Percentiles rank a stretch among this genome's conserved stretches.
phyloP scores from a whole-genome alignment of 2,888 invertebrate species.

The Anoncus sp. region DNA sequence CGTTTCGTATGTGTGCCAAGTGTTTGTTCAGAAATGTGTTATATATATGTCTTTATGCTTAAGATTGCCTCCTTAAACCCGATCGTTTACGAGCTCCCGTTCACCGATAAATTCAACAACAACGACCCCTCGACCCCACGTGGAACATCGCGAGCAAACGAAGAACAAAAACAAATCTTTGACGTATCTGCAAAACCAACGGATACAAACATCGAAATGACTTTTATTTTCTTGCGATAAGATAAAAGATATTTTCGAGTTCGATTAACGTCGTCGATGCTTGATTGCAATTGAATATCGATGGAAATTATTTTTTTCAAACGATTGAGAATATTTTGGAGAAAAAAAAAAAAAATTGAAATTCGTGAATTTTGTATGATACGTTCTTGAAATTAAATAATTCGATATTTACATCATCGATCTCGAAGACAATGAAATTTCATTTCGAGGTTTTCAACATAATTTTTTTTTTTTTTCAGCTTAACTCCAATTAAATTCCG shows the following conservation, averaged over 20 bases:
- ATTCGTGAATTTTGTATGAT: too few species aligned
- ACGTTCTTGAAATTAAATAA: too few species aligned
- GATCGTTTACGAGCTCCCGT: conserved; percentile 54
- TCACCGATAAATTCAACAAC: conserved; percentile 59
- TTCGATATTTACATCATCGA: too few species aligned
- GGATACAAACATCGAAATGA: conserved; percentile 25
- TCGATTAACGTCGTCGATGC: conserved; percentile 27
- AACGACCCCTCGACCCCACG: conserved; percentile 11
- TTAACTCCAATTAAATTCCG: too few species aligned
- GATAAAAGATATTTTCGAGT: conserved; percentile 32
- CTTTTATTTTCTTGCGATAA: conserved; percentile 33
- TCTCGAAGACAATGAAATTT: too few species aligned
- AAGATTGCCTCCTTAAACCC: conserved; percentile 14
- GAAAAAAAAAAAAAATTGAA: too few species aligned
- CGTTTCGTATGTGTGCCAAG: too few species aligned
- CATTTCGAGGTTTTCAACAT: too few species aligned
- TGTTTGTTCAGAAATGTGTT: neutral
- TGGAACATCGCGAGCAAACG: conserved; percentile 6
- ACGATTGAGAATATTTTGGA: too few species aligned
- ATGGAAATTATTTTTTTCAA: too few species aligned
- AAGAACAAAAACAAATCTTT: neutral
- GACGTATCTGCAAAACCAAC: conserved; percentile 20
- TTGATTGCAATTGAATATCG: conserved; percentile 15
- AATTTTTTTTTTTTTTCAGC: too few species aligned
- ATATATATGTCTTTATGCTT: neutral